Evolutionary conservation across 1,140 invertebrate species (phyloP).

Genomic region (Orius laevigatus): DNA sequence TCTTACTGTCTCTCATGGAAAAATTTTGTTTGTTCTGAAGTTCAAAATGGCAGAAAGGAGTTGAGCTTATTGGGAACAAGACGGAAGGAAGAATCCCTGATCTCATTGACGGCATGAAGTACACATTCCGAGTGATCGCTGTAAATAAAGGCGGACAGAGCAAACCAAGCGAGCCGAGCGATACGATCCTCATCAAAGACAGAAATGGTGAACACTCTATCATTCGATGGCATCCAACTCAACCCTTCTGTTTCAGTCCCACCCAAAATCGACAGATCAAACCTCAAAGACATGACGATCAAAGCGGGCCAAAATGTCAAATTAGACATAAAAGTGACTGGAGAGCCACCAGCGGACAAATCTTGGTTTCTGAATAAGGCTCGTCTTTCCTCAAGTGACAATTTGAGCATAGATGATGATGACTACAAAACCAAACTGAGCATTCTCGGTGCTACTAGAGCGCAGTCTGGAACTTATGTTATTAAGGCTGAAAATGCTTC

Average conservation of each 20-base stretch:
- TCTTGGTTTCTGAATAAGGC: constrained; percentile 73
- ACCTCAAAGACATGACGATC: constrained; percentile 68
- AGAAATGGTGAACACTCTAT: constrained; percentile 43
- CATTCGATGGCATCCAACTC: no score
- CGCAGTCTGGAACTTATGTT: constrained; percentile 68
- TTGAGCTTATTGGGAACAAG: constrained; percentile 66
- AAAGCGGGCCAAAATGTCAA: constrained; percentile 74
- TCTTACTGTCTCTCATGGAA: not conserved
- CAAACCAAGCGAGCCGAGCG: constrained; percentile 73
- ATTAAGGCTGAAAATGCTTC: constrained; percentile 83
- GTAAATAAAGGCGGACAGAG: constrained; percentile 88
- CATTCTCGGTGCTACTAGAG: constrained; percentile 52
- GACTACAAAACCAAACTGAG: constrained; percentile 73
- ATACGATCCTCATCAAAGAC: constrained; percentile 68
- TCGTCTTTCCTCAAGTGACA: constrained; percentile 38
- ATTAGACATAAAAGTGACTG: constrained; percentile 73
- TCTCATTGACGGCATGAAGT: constrained; percentile 84
- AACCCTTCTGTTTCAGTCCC: constrained; percentile 41
- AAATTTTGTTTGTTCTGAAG: constrained; percentile 22
- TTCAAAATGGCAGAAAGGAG: constrained; percentile 80
- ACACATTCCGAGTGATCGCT: constrained; percentile 91
- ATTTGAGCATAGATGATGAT: constrained; percentile 64
- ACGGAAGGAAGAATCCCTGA: constrained; percentile 72
- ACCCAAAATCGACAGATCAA: constrained; percentile 80
- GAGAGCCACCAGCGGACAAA: constrained; percentile 75